A percentile compares a stretch with the other conserved stretches of the same genome.
Conservation (phyloP, 2,888 invertebrate genomes). For the Abrostola tripartita region DNA sequence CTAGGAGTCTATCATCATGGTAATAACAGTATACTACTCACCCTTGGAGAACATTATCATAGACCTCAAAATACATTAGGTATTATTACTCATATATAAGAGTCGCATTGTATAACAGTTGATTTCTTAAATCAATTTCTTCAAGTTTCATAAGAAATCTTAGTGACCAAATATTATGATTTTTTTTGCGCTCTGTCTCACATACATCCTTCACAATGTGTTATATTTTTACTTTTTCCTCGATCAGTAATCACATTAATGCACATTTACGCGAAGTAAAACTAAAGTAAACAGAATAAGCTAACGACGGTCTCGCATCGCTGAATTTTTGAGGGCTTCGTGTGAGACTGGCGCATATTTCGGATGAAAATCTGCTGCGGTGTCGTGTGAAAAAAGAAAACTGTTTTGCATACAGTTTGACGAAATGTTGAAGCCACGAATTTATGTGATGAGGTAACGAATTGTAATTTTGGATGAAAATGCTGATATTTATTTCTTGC, state of each 20-base stretch:
- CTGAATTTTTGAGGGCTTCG: constrained; percentile 83
- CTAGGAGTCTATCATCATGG: too few species aligned
- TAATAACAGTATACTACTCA: too few species aligned
- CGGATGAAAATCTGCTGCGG: constrained; percentile 75
- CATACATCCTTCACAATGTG: constrained; percentile 9
- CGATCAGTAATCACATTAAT: constrained; percentile 50
- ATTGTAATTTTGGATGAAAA: constrained; percentile 42
- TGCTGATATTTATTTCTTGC: constrained; percentile 15
- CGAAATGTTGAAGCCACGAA: constrained; percentile 47
- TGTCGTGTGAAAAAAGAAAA: constrained; percentile 75
- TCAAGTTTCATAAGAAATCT: too few species aligned
- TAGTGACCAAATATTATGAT: too few species aligned
- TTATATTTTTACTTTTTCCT: constrained; percentile 14
- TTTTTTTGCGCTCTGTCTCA: not conserved
- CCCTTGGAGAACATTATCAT: too few species aligned
- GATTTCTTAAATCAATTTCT: too few species aligned
- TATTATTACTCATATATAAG: too few species aligned
- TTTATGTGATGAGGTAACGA: constrained; percentile 26
- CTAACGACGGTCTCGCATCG: constrained; percentile 64
- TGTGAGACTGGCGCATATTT: constrained; percentile 77
- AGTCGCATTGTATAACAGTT: too few species aligned
- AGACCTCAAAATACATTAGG: too few species aligned
- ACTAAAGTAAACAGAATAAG: constrained; percentile 68
- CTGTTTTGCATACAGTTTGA: constrained; percentile 62
- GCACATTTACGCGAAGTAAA: constrained; percentile 33